These are phyloP conservation scores for Hololepta plana DNA, from an alignment of 2,888 invertebrate species.

Conservation along the genomic window DNA sequence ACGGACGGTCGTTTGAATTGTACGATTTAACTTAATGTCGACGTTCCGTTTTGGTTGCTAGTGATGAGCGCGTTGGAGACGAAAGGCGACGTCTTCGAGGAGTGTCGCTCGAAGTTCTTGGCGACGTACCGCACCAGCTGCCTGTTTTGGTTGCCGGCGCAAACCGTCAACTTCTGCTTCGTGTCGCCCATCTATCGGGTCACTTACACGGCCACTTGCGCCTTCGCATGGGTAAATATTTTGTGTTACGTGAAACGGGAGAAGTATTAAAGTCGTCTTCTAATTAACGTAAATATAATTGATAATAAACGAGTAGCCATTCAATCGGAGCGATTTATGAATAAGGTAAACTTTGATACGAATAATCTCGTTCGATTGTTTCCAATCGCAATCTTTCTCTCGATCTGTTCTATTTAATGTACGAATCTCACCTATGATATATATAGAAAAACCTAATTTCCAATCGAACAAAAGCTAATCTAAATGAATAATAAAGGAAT, in stretches of 20 bases:
- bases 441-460: too few relatives aligned
- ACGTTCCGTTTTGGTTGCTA: conserved; percentile 17
- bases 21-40: conserved; percentile 1
- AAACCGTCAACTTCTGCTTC: conserved; percentile 57
- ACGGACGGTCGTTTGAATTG: conserved; percentile 11
- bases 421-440: too few relatives aligned
- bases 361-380: too few relatives aligned
- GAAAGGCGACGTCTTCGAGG: conserved; percentile 47
- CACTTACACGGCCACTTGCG: conserved; percentile 57
- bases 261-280: conserved; percentile 9
- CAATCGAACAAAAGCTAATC: too few relatives aligned
- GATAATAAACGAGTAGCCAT: too few relatives aligned
- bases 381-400: too few relatives aligned
- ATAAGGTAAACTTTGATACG: too few relatives aligned
- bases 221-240: conserved; percentile 72
- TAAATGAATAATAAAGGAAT: too few relatives aligned
- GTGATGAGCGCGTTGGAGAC: conserved; percentile 61
- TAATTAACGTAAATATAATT: too few relatives aligned
- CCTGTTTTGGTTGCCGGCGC: conserved; percentile 68
- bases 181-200: conserved; percentile 57
- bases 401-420: too few relatives aligned
- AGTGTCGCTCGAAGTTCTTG: conserved; percentile 50
- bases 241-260: conserved; percentile 63
- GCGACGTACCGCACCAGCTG: conserved; percentile 60
- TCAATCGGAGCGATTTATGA: too few relatives aligned